Base-by-base conservation (phyloP, 2,797 vertebrate species). In the Heliangelus exortis region DNA sequence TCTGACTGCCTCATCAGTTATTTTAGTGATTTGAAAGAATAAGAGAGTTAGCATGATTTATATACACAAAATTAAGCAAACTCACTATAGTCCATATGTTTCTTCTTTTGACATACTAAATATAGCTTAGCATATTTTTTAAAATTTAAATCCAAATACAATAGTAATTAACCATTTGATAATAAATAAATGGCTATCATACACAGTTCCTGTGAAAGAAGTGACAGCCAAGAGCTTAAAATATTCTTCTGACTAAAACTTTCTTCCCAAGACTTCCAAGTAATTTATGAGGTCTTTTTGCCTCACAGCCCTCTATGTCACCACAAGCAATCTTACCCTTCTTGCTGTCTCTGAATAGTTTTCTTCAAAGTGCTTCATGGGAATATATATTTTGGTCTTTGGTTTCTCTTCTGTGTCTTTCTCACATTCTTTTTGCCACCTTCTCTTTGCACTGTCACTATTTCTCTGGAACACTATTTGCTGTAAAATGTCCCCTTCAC, bases 341-440 rank as follows among this genome's bases (percentile, higher is more conserved):
- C 39, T 10, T 71, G 43, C 36, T 51, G 4, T 51, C n/a, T 20
- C 39, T 53, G 22, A 7, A 61, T n/a, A 51, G 33, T 83, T 78
- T 82, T 74, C 39, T 65, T 82, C 45, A 29, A 62, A 82, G 20
- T 33, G 23, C 15, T 86, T 93, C 10, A 34, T 21, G 33, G 19
- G 5, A 93, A 87, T 6, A 4, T 79, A 2, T 45, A 83, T 66
- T 84, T 89, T 66, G 21, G n/a, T 78, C 33, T 50, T 54, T 78
- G 34, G 9, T 12, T 76, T 79, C 20, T 81, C 69, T 81, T 66
- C 36, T 31, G 4, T 47, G n/a, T 58, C 10, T 53, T 92, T 73
- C 58, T 51, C 26, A 9, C n/a, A 31, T 14, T 59, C 33, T 0
- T 0, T 50, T 13, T 80, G 36, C 10, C 57, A 67, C 41, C 8